phyloP scores from a whole-genome alignment of 1,140 invertebrate genomes.

The Formica selysi region DNA sequence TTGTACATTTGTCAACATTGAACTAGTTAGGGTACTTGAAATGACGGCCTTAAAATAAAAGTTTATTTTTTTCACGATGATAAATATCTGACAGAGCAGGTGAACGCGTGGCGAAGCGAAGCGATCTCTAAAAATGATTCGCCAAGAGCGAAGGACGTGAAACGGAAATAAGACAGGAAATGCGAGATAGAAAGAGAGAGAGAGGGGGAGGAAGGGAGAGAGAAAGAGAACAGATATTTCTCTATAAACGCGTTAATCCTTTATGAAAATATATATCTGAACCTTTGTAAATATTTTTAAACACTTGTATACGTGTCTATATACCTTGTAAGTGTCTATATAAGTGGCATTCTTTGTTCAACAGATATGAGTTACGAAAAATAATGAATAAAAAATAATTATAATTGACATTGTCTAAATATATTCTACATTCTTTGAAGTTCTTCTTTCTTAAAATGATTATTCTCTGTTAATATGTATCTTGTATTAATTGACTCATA shows the following conservation, averaged over 20 bases:
- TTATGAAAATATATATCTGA: conserved; percentile 42
- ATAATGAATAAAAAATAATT: conserved; percentile 46
- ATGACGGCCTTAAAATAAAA: conserved; percentile 75
- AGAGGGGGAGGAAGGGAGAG: conserved; percentile 5
- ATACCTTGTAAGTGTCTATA: conserved; percentile 67
- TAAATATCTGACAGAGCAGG: conserved; percentile 45
- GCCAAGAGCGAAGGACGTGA: conserved; percentile 10
- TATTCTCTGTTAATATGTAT: not conserved
- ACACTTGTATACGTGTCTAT: conserved; percentile 73
- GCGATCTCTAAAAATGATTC: conserved; percentile 4
- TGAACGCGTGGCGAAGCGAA: not conserved
- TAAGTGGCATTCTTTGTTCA: conserved; percentile 73
- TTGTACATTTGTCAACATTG: conserved; percentile 65
- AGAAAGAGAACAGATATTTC: conserved; percentile 31
- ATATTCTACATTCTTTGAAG: not conserved
- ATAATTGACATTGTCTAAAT: conserved; percentile 4
- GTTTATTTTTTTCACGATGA: conserved; percentile 73
- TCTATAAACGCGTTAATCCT: conserved; percentile 38
- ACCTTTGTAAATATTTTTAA: conserved; percentile 72
- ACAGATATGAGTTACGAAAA: conserved; percentile 37
- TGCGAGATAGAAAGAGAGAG: not conserved
- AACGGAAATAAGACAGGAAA: conserved; percentile 49
- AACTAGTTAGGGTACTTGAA: conserved; percentile 67
- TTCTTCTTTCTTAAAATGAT: not conserved
- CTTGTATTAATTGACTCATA: not conserved